These are phyloP conservation scores for Drosophila oshimai DNA, from an alignment of 1,140 invertebrate genomes.

Conservation along the genomic window DNA sequence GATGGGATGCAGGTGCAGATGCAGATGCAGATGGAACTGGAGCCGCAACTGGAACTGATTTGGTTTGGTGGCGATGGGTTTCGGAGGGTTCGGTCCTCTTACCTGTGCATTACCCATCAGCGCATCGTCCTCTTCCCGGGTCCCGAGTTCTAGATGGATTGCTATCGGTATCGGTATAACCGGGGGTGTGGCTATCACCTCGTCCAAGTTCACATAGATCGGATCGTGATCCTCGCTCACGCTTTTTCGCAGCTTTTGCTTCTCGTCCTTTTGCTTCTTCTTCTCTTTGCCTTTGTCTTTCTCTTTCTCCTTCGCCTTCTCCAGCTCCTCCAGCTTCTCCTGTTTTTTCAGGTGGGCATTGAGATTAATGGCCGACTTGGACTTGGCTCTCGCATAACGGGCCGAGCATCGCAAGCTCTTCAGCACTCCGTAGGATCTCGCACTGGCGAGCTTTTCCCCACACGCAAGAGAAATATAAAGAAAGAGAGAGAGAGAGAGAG, in stretches of 20 bases:
- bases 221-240: conserved; percentile 31
- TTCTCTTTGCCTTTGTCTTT: conserved; percentile 1
- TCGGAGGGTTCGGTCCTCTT: conserved; percentile 33
- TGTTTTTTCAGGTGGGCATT: conserved; percentile 64
- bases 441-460: conserved; percentile 59
- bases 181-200: no score
- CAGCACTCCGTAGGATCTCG: conserved; percentile 67
- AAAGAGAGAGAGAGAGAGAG: conserved; percentile 7
- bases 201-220: conserved; percentile 61
- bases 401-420: conserved; percentile 66
- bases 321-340: conserved; percentile 35
- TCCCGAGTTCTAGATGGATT: conserved; percentile 5
- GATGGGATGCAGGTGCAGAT: conserved; percentile 31
- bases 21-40: conserved; percentile 32
- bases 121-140: conserved; percentile 54
- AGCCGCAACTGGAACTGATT: conserved; percentile 16
- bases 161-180: no score
- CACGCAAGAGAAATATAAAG: conserved; percentile 1
- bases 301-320: conserved; percentile 1
- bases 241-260: conserved; percentile 20
- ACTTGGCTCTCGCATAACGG: conserved; percentile 62
- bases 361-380: conserved; percentile 68
- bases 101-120: conserved; percentile 73
- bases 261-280: background rate
- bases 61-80: no score